Evolutionary conservation across 2,113 vertebrate genomes (phyloP).

Genomic region (Vireo altiloquus): DNA sequence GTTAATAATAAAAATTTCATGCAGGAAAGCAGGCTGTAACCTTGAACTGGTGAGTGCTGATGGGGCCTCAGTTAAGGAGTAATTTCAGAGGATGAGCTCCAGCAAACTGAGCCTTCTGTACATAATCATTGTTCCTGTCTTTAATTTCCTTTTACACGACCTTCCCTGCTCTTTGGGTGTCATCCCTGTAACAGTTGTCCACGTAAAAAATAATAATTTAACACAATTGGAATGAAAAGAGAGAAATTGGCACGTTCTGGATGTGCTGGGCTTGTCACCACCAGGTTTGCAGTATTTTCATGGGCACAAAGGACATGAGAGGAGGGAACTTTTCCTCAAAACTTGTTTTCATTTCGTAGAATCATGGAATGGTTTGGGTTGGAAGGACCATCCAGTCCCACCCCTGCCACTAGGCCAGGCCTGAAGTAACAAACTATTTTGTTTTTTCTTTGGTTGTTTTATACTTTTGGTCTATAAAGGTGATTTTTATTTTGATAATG

Average conservation of each 20-base stretch:
- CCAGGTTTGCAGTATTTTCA: accelerated
- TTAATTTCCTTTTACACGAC: constrained; percentile 25
- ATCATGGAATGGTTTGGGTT: neutral
- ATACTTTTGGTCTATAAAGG: neutral
- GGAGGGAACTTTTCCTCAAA: neutral
- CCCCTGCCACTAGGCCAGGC: neutral
- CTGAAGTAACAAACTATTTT: neutral
- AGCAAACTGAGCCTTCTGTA: neutral
- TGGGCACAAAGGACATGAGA: neutral
- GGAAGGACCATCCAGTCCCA: neutral
- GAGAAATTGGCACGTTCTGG: neutral
- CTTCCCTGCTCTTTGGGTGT: neutral
- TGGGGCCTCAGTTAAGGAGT: neutral
- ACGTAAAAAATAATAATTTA: neutral
- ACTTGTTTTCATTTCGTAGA: neutral
- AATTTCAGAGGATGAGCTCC: neutral
- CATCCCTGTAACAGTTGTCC: neutral
- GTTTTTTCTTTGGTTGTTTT: neutral
- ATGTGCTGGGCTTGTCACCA: neutral
- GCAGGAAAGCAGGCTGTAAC: neutral
- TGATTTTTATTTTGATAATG: neutral
- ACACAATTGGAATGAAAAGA: neutral
- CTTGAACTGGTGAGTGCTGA: neutral
- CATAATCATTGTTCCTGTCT: neutral
- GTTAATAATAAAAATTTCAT: neutral